Base-by-base conservation (phyloP, 2,113 vertebrate genomes). In the Pholis gunnellus region DNA sequence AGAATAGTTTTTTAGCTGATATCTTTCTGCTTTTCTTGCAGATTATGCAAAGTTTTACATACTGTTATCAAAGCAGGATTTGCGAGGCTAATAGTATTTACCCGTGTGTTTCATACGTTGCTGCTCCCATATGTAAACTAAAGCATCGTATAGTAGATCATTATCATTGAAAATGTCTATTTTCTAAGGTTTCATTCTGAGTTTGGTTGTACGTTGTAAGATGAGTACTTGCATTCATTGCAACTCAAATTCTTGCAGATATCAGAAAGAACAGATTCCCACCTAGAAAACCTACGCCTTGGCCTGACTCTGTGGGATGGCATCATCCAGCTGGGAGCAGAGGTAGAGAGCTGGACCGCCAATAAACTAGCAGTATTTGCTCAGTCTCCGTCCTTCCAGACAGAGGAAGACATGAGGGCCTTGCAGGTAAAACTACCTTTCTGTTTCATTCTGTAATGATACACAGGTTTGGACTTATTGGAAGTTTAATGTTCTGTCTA, bases 221-320 rank as follows among this genome's bases (percentile, higher is more conserved):
- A 3, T 29, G 2, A 18, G 18, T 29, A n/a, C 4, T 14, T 10
- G 22, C 50, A 27, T 59, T 73, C 20, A 82, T 15, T 44, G 5
- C 27, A 63, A 44, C 40, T 52, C 25, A 6, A n/a, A 36, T 52
- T 40, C 14, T 78, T 89, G 14, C 64, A 99, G 98, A 92, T 99
- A 84, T 97, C 94, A 73, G 98, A 99, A 71, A 96, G 96, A 86
- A 96, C 95, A 0, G 97, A 99, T 82, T 94, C 94, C 77, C 93
- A 95, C 76, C 92, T 94, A 70, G 97, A 98, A 87, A 97, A 95
- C 88, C 71, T 98, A 48, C 95, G 93, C 81, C 94, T 89, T 59
- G 96, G 95, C 54, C 91, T 96, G 85, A 94, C 93, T 71, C 89
- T 96, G 86, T 99, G 98, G 98, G 97, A 97, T 4, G 96, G 96